Conservation (phyloP, 1,140 invertebrate species). For the Eueides isabella region DNA sequence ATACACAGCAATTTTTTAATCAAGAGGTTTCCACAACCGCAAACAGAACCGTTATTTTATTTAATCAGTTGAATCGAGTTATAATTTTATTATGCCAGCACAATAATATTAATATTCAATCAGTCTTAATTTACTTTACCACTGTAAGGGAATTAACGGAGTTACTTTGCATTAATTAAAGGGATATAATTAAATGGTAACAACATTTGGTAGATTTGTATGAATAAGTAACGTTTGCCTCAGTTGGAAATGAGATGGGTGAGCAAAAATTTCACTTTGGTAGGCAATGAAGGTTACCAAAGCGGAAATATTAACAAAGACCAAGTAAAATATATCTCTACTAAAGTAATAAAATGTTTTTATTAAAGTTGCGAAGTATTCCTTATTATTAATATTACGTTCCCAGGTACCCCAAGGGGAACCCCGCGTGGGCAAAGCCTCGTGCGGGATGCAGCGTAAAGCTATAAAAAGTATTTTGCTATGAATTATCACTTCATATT, state of each 20-base stretch:
- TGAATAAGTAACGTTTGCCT: not conserved
- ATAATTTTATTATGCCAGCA: slow-evolving; percentile 24
- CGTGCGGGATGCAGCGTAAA: too few relatives aligned
- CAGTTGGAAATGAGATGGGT: not conserved
- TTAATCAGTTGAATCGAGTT: slow-evolving; percentile 16
- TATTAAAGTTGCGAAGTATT: too few relatives aligned
- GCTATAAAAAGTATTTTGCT: too few relatives aligned
- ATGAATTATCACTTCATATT: too few relatives aligned
- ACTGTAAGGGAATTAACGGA: slow-evolving; percentile 17
- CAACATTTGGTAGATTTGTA: not conserved
- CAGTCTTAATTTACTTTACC: slow-evolving; percentile 23
- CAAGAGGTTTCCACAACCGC: slow-evolving; percentile 16
- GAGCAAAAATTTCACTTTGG: too few relatives aligned
- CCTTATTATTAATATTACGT: too few relatives aligned
- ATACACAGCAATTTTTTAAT: slow-evolving; percentile 19
- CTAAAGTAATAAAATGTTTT: too few relatives aligned
- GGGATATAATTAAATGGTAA: not conserved
- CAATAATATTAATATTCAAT: slow-evolving; percentile 32
- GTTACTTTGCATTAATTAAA: slow-evolving; percentile 13
- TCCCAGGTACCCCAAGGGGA: too few relatives aligned
- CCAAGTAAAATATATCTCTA: too few relatives aligned
- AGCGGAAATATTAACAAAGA: too few relatives aligned
- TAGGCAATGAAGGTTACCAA: too few relatives aligned
- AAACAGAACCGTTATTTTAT: slow-evolving; percentile 27
- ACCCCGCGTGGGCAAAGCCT: too few relatives aligned